Evolutionary conservation across 2,888 invertebrate genomes (phyloP).

Genomic region (Prosapia bicincta): DNA sequence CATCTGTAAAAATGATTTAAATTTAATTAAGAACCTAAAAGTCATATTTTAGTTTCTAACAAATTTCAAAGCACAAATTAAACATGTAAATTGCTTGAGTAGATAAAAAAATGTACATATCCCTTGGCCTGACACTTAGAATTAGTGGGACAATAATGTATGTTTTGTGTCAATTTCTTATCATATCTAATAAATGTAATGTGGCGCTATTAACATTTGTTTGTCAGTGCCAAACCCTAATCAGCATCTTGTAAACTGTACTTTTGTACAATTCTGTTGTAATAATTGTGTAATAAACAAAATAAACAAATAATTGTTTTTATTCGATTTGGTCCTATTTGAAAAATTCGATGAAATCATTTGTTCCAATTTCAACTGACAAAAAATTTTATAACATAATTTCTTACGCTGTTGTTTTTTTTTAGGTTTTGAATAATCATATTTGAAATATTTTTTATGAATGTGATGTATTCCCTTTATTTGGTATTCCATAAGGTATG

Average conservation of each 20-base stretch:
- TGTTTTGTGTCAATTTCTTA: constrained; percentile 28
- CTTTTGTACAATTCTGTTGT: neutral
- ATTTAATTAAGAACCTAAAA: no score
- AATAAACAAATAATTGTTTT: neutral
- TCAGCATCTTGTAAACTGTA: neutral
- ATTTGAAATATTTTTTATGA: no score
- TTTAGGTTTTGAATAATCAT: no score
- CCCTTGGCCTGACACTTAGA: neutral
- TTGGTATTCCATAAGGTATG: no score
- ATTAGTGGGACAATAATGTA: constrained; percentile 23
- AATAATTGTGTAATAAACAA: neutral
- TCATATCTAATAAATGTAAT: constrained; percentile 19
- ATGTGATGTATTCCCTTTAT: no score
- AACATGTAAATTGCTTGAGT: neutral
- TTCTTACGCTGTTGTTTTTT: no score
- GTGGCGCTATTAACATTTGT: neutral
- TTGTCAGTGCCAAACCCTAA: neutral
- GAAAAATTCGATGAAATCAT: no score
- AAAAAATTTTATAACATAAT: no score
- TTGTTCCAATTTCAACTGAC: no score
- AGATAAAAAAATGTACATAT: neutral
- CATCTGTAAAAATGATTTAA: no score
- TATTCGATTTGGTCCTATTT: no score
- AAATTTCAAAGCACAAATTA: neutral
- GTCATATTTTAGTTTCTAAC: neutral